A percentile compares a stretch with the other conserved stretches of the same genome.
These are phyloP conservation scores for Bombus sibiricus DNA, from an alignment of 1,140 invertebrate genomes.

Conservation along the genomic window DNA sequence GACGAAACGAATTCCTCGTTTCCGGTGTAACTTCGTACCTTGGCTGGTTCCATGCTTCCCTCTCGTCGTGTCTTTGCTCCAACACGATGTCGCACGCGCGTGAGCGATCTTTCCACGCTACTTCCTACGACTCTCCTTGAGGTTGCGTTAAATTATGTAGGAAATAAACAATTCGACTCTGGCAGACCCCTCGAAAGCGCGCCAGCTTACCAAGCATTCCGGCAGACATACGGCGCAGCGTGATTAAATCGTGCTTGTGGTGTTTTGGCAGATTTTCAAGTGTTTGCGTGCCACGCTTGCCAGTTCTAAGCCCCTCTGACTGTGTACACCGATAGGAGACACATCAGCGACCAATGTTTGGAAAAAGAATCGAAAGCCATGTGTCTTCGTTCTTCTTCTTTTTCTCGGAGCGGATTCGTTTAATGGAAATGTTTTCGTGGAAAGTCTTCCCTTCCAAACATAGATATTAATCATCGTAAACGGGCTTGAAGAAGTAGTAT, in stretches of 20 bases:
- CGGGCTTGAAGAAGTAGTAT: background rate
- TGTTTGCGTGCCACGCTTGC: background rate
- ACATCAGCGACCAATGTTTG: no score
- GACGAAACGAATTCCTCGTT: constrained; percentile 40
- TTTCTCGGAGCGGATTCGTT: no score
- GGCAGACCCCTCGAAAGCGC: background rate
- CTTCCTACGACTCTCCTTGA: constrained; percentile 28
- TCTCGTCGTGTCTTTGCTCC: background rate
- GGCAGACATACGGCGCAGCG: constrained; percentile 12
- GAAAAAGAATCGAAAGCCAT: no score
- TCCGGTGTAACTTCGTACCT: background rate
- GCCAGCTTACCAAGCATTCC: constrained; percentile 29
- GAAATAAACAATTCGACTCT: constrained; percentile 58
- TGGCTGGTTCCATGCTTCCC: background rate
- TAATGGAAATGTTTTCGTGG: no score
- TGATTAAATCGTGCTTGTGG: constrained; percentile 62
- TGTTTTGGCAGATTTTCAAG: constrained; percentile 62
- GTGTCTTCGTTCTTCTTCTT: no score
- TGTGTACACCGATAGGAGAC: no score
- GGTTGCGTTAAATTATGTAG: constrained; percentile 64
- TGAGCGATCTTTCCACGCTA: background rate
- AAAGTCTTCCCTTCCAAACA: no score
- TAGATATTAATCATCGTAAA: no score
- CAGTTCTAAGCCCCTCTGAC: no score
- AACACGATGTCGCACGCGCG: no score